These are phyloP conservation scores for Phoxinus phoxinus DNA, from an alignment of 2,113 vertebrate genomes.

Conservation along the genomic window DNA sequence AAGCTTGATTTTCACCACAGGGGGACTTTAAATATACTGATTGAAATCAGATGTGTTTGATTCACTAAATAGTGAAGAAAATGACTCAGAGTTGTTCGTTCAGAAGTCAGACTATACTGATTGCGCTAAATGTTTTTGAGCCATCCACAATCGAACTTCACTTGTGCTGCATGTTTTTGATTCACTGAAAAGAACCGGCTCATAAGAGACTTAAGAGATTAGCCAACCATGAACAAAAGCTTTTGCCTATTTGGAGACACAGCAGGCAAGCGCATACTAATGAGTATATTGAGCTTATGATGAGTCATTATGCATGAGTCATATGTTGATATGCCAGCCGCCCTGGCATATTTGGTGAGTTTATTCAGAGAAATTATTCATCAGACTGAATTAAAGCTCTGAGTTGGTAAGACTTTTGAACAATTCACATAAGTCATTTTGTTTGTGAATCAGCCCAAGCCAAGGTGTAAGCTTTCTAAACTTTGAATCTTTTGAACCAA, in stretches of 20 bases:
- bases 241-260: background rate
- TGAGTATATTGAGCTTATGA: background rate
- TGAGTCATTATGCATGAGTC: constrained; percentile 9
- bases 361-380: background rate
- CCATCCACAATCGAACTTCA: no score
- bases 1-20: no score
- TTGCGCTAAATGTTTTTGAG: background rate
- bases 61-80: background rate
- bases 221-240: background rate
- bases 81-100: background rate
- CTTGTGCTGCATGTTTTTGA: background rate
- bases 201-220: background rate
- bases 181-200: background rate
- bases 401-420: background rate
- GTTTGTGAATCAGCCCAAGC: background rate
- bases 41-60: background rate
- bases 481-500: background rate
- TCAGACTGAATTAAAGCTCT: background rate
- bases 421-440: background rate
- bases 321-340: background rate
- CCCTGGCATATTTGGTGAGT: background rate
- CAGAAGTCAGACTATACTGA: background rate
- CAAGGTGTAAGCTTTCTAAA: background rate
- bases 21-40: no score
- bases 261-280: background rate